These are phyloP conservation scores for Distichodus sexfasciatus DNA, from an alignment of 2,797 vertebrate genomes.

Conservation along the genomic window DNA sequence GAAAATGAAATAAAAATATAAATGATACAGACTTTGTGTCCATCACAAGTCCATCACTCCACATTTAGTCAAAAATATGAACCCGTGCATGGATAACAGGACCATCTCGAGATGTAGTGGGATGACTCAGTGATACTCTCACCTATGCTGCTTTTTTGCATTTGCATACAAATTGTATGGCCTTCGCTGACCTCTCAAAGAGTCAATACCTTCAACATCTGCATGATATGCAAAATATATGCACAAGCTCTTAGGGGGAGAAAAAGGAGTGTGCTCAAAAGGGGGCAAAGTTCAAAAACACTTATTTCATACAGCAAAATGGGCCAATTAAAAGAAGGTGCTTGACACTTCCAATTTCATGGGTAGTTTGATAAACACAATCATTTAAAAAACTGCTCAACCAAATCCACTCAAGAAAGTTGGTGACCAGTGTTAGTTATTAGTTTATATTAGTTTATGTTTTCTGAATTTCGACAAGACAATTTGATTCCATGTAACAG, in stretches of 20 bases:
- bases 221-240: slow-evolving; percentile 48
- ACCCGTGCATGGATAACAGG: slow-evolving; percentile 33
- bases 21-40: background rate
- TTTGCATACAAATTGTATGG: slow-evolving; percentile 55
- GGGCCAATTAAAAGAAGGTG: too few species aligned
- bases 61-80: slow-evolving; percentile 25
- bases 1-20: background rate
- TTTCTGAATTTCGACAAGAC: too few species aligned
- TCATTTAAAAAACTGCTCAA: background rate
- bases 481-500: too few species aligned
- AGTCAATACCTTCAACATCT: slow-evolving; percentile 43
- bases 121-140: slow-evolving; percentile 31
- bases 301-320: background rate
- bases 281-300: background rate
- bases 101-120: slow-evolving; percentile 28
- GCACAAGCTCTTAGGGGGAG: background rate
- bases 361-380: background rate
- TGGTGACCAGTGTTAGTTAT: background rate
- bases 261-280: background rate
- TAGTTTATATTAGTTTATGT: too few species aligned
- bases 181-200: slow-evolving; percentile 38
- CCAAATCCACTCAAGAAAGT: background rate
- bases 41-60: background rate
- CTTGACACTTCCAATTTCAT: background rate
- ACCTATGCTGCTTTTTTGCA: slow-evolving; percentile 35